Evolutionary conservation across 2,113 vertebrate genomes (phyloP).

Genomic region (Apodemus speciosus): DNA sequence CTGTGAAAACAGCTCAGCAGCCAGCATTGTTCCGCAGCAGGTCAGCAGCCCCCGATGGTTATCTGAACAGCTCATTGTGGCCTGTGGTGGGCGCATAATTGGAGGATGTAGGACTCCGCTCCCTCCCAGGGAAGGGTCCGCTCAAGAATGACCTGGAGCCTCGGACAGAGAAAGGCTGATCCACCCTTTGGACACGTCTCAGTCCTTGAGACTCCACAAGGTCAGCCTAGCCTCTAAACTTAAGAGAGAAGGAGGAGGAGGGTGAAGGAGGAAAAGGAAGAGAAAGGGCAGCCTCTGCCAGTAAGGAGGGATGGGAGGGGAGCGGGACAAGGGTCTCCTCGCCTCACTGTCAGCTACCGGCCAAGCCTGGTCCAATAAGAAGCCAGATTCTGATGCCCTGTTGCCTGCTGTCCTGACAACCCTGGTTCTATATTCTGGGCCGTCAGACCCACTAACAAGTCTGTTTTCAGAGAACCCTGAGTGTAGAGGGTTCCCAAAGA

Average conservation of each 20-base stretch:
- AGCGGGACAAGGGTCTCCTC: not conserved
- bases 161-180: not conserved
- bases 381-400: not conserved
- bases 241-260: not conserved
- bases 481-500: not conserved
- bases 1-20: constrained; percentile 69
- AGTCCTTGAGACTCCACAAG: not conserved
- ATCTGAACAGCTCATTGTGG: constrained; percentile 69
- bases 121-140: constrained; percentile 54
- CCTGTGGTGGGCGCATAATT: constrained; percentile 64
- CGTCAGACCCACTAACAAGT: not conserved
- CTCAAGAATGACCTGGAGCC: constrained; percentile 53
- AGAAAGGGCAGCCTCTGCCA: not conserved
- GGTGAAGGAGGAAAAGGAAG: not conserved
- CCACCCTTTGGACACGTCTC: constrained; percentile 34
- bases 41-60: constrained; percentile 69
- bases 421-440: not conserved
- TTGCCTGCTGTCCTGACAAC: not conserved
- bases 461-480: not conserved
- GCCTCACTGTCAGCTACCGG: not conserved
- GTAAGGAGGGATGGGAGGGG: no score
- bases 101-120: constrained; percentile 73
- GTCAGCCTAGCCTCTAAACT: not conserved
- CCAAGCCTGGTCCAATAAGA: not conserved
- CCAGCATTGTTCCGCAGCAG: constrained; percentile 69